phyloP scores from a whole-genome alignment of 2,113 vertebrate genomes.

The Sialia sialis region DNA sequence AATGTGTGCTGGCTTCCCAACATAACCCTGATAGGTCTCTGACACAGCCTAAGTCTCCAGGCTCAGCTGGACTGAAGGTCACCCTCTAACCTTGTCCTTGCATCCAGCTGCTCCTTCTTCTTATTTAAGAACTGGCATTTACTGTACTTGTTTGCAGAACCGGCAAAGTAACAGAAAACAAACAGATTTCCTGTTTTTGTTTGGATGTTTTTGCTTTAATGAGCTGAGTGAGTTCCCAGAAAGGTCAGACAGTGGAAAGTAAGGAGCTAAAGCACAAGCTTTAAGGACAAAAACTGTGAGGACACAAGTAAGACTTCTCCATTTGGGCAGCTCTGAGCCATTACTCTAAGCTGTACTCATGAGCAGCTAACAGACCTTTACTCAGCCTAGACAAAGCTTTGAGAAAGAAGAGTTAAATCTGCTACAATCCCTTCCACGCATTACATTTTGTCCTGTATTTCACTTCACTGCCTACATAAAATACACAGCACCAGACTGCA shows the following conservation, averaged over 20 bases:
- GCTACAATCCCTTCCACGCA: neutral
- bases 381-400: neutral
- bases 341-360: neutral
- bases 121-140: neutral
- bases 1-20: neutral
- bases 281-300: neutral
- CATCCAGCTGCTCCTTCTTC: neutral
- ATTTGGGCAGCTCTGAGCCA: neutral
- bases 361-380: neutral
- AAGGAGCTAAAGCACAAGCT: neutral
- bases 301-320: neutral
- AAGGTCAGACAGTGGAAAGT: neutral
- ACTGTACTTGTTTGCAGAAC: neutral
- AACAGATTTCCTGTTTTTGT: neutral
- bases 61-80: neutral
- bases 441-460: neutral
- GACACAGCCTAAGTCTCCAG: neutral
- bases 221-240: neutral
- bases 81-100: neutral
- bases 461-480: neutral
- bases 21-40: neutral
- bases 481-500: neutral
- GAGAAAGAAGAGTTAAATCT: neutral
- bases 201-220: neutral
- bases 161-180: neutral